Conservation (phyloP, 2,797 vertebrate genomes). For the Sus cebifrons region DNA sequence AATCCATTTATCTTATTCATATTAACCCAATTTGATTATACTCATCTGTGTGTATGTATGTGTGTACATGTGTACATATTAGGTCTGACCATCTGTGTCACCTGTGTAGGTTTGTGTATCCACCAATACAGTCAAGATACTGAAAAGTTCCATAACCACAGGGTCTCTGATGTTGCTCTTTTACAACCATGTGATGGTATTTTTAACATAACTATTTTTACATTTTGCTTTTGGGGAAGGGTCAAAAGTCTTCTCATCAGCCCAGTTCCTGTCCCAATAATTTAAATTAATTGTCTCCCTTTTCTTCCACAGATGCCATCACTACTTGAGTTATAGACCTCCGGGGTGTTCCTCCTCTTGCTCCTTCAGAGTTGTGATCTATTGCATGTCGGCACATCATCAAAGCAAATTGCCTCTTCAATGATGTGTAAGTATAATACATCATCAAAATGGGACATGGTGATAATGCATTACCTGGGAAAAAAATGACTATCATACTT, state of each 20-base stretch:
- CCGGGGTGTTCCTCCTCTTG: conserved; percentile 55
- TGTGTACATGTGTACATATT: not conserved
- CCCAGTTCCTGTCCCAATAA: conserved; percentile 81
- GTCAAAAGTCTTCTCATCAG: conserved; percentile 70
- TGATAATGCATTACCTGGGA: conserved; percentile 84
- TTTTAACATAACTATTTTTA: conserved; percentile 41
- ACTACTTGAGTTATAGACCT: conserved; percentile 68
- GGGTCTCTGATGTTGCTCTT: not conserved
- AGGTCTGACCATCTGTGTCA: not conserved
- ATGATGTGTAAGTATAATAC: conserved; percentile 82
- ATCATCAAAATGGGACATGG: conserved; percentile 80
- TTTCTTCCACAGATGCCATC: conserved; percentile 77
- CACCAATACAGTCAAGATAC: not conserved
- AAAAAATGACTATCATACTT: conserved; percentile 64
- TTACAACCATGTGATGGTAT: not conserved
- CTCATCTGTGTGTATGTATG: not conserved
- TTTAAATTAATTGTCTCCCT: conserved; percentile 84
- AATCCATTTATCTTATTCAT: not conserved
- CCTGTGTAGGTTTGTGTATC: not conserved
- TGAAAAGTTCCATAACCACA: not conserved
- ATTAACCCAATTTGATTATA: not conserved
- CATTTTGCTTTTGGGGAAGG: conserved; percentile 51
- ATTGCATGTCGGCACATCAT: conserved; percentile 84
- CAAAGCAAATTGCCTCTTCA: conserved; percentile 88
- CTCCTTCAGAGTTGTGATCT: conserved; percentile 72